A percentile compares a stretch with the other conserved stretches of the same genome.
phyloP scores from a whole-genome alignment of 1,140 invertebrate species.

The Parasteatoda tepidariorum region DNA sequence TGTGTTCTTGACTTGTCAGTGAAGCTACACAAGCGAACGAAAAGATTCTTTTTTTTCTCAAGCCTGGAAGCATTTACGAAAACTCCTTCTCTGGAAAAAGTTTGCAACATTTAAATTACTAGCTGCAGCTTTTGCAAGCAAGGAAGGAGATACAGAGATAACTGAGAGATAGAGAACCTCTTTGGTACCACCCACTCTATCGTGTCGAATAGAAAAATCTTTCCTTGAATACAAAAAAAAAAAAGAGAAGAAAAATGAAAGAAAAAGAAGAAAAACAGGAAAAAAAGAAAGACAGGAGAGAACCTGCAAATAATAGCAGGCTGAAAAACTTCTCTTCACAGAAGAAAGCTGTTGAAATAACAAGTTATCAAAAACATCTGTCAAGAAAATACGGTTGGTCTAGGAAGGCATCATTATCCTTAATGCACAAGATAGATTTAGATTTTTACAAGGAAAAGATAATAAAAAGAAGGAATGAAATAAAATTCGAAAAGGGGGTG shows the following conservation, averaged over 20 bases:
- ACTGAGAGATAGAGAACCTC: not conserved
- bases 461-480: not conserved
- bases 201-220: conserved; percentile 34
- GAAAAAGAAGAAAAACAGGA: too few relatives aligned
- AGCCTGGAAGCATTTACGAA: not conserved
- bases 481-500: not conserved
- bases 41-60: not conserved
- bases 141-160: not conserved
- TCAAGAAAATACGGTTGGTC: conserved; percentile 52
- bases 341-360: conserved; percentile 51
- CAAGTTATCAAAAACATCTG: conserved; percentile 58
- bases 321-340: not conserved
- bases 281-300: not conserved
- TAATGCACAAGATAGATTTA: conserved; percentile 58
- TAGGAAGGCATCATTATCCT: conserved; percentile 48
- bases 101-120: not conserved
- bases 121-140: not conserved
- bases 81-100: not conserved
- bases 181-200: not conserved
- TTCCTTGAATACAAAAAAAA: not conserved
- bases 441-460: conserved; percentile 32
- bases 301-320: conserved; percentile 36
- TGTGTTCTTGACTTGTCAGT: not conserved
- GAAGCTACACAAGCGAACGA: not conserved
- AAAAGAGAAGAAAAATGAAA: not conserved